Conservation (phyloP, 2,797 vertebrate genomes). For the Enoplosus armatus region DNA sequence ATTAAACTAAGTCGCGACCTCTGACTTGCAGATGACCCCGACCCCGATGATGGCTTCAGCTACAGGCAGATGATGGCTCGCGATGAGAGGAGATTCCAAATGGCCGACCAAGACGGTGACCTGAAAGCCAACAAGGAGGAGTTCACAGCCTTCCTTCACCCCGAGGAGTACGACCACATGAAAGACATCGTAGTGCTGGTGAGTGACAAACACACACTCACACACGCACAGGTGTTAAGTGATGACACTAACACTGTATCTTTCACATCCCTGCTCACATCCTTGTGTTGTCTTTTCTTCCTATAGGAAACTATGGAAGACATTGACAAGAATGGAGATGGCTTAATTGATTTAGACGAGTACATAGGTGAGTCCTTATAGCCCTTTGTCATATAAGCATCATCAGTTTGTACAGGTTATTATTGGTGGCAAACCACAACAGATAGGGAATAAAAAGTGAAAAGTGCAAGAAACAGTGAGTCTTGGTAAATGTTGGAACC, state of each 20-base stretch:
- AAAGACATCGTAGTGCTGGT: slow-evolving; percentile 99
- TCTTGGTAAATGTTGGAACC: neutral
- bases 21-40: slow-evolving; percentile 89
- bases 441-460: neutral
- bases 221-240: neutral
- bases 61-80: slow-evolving; percentile 98
- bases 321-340: slow-evolving; percentile 98
- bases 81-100: slow-evolving; percentile 96
- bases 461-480: neutral
- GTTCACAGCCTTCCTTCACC: slow-evolving; percentile 98
- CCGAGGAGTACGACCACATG: slow-evolving; percentile 98
- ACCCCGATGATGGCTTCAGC: slow-evolving; percentile 96
- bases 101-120: slow-evolving; percentile 92
- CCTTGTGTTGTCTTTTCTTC: slow-evolving; percentile 7
- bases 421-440: neutral
- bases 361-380: slow-evolving; percentile 91
- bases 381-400: neutral
- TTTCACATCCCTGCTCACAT: slow-evolving; percentile 14
- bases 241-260: neutral
- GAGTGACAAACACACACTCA: slow-evolving; percentile 30
- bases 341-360: slow-evolving; percentile 96
- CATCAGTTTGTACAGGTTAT: neutral
- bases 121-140: slow-evolving; percentile 94
- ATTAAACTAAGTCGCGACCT: slow-evolving; percentile 1
- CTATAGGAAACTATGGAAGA: slow-evolving; percentile 98